These are phyloP conservation scores for Pteronotus mesoamericanus DNA, from an alignment of 2,797 vertebrate genomes.

Conservation along the genomic window DNA sequence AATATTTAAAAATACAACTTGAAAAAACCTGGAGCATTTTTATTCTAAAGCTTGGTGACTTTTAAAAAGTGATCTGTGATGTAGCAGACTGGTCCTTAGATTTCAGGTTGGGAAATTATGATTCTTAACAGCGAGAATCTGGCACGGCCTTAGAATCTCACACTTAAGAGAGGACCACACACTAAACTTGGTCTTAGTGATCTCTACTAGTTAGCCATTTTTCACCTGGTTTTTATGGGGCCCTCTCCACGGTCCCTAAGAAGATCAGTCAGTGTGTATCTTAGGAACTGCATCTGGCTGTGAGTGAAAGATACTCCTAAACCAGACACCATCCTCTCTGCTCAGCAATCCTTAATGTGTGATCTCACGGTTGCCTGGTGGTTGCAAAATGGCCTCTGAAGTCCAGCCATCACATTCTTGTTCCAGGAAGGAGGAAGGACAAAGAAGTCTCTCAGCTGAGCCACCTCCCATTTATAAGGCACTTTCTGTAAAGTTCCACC, in stretches of 20 bases:
- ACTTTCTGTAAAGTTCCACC: neutral
- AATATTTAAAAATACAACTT: neutral
- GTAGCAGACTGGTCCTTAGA: neutral
- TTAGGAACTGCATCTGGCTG: neutral
- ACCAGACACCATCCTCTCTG: neutral
- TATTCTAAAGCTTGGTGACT: neutral
- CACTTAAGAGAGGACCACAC: neutral
- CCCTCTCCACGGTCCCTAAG: neutral
- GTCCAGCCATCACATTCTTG: neutral
- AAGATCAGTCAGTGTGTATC: neutral
- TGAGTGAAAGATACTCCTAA: neutral
- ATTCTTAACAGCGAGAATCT: neutral
- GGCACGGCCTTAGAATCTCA: neutral
- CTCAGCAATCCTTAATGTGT: neutral
- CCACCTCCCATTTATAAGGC: neutral
- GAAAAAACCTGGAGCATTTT: slow-evolving; percentile 12
- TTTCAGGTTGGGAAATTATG: neutral
- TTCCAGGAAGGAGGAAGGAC: neutral
- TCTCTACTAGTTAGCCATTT: neutral
- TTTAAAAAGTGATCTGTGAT: neutral
- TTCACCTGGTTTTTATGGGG: neutral
- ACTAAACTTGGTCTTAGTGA: neutral
- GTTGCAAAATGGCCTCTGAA: neutral
- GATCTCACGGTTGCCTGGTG: neutral
- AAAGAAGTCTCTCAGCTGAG: neutral